Base-by-base conservation (phyloP, 2,888 invertebrate species). In the Ormia ochracea region DNA sequence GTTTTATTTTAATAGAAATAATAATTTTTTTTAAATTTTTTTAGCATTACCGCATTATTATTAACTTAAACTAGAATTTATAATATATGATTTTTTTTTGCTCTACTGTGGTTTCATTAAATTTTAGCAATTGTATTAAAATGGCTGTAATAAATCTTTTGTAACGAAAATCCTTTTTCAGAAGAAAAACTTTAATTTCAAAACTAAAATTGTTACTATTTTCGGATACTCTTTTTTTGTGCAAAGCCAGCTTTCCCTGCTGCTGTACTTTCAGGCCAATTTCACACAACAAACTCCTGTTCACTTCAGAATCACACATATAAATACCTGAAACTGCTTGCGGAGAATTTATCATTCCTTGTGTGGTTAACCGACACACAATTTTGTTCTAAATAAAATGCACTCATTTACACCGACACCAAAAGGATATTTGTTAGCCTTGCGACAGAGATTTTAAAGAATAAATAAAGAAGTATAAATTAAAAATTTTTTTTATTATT, bases 341-440 rank as follows among this genome's bases (percentile, higher is more conserved):
- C 54, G 69, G 65, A 69, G 38, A 45, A 69, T 63, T 38, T 54
- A 68, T 66, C 52, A 66, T 75, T 43, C 26, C 50, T 33, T 59
- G 54, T 69, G 54, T 63, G 76, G 76, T 76, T 61, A 69, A 69
- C 61, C 69, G 36, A 38, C n/a, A 69, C 52, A 76, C 61, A 52
- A 63, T 54, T 54, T 63, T 36, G 45, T 54, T 26, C 52, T 21
- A 61, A 68, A 61, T 59, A 75, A 59, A 33, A 75, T 33, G 65
- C 41, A 23, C 31, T 28, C 9, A 56, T 36, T 17, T 14, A 45
- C 12, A 56, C 28, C 48, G n/a, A 54, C 43, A 45, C 56, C 33
- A 48, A 74, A 58, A 45, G 56, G 3, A 23, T 28, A 58, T 74
- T 54, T 74, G 56, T 74, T 38, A 56, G 6, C 48, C n/a, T 7